A percentile compares a stretch with the other conserved stretches of the same genome.
These are phyloP conservation scores for Siniperca knerii DNA, from an alignment of 2,113 vertebrate species.

Conservation along the genomic window DNA sequence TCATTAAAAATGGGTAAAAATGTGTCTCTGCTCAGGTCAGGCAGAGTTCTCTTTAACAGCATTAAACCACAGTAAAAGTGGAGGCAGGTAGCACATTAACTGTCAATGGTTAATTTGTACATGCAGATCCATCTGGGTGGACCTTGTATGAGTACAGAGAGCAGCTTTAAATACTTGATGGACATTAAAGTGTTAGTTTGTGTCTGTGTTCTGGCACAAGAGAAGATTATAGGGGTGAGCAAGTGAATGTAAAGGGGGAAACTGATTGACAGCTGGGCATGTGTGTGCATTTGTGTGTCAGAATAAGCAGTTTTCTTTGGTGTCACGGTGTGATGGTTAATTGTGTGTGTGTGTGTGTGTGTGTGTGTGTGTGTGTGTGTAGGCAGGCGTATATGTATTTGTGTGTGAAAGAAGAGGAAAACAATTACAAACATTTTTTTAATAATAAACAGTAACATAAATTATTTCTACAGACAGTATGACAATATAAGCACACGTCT, in stretches of 20 bases:
- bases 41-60: not conserved
- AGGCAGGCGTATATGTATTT: not conserved
- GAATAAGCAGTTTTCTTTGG: conserved; percentile 1
- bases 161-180: not conserved
- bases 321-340: not conserved
- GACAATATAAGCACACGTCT: not conserved
- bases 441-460: not conserved
- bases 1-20: not conserved
- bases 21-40: not conserved
- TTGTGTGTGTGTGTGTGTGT: not conserved
- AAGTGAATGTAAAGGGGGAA: not conserved
- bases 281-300: conserved; percentile 20
- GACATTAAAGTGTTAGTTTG: not conserved
- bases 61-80: not conserved
- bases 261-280: not conserved
- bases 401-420: not conserved
- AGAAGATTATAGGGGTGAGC: not conserved
- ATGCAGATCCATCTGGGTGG: not conserved
- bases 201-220: conserved; percentile 2
- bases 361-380: not conserved
- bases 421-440: not conserved
- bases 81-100: not conserved
- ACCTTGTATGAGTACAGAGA: not conserved
- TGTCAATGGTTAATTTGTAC: not conserved
- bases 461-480: not conserved